These are phyloP conservation scores for Ptychadena robeensis DNA, from an alignment of 2,797 vertebrate species.

Conservation along the genomic window DNA sequence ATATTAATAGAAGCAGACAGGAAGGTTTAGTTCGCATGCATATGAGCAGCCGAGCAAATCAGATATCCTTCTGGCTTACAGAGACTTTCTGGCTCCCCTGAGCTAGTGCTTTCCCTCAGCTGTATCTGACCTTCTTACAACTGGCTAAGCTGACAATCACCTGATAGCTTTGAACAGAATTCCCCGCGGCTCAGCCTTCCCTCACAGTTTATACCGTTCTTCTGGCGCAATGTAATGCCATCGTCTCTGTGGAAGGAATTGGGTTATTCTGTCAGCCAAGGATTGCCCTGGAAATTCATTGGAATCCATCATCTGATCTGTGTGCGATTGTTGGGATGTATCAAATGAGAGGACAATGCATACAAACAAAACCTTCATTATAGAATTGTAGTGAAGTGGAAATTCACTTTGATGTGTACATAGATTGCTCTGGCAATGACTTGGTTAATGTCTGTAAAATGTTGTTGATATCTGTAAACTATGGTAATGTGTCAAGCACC, in stretches of 20 bases:
- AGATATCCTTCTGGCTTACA: constrained; percentile 47
- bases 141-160: constrained; percentile 52
- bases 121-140: constrained; percentile 55
- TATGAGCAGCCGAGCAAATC: constrained; percentile 27
- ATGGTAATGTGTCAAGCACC: no score
- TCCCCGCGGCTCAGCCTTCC: constrained; percentile 25
- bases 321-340: not conserved
- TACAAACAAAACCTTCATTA: no score
- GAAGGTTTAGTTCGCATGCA: not conserved
- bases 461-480: no score
- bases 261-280: not conserved
- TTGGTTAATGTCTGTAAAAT: no score
- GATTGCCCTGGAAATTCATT: not conserved
- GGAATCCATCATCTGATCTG: not conserved
- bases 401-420: no score
- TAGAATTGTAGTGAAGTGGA: no score
- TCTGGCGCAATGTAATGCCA: constrained; percentile 8
- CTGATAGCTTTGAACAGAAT: constrained; percentile 36
- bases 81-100: constrained; percentile 35
- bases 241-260: constrained; percentile 2
- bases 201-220: constrained; percentile 25
- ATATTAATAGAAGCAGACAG: constrained; percentile 6
- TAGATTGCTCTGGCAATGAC: no score
- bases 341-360: not conserved
- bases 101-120: constrained; percentile 39